Percentiles rank a stretch among this genome's conserved stretches.
Evolutionary conservation across 2,888 invertebrate genomes (phyloP).

Genomic region (Silvanus unidentatus): DNA sequence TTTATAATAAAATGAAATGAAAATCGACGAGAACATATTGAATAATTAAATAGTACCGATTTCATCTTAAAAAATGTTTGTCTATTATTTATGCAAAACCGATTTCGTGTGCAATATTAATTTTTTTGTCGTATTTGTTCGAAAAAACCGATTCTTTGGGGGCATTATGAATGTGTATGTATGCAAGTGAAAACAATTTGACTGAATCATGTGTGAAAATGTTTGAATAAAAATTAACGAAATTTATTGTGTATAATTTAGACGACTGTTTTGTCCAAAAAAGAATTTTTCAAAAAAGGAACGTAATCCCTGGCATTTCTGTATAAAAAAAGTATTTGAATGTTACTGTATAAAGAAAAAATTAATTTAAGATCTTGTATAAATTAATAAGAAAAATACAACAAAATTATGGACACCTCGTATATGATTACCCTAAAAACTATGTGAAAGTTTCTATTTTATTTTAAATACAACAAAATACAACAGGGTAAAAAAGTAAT

Average conservation of each 20-base stretch:
- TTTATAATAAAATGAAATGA: constrained; percentile 21
- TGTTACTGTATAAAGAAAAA: constrained; percentile 44
- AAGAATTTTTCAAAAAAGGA: constrained; percentile 41
- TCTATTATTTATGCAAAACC: background rate
- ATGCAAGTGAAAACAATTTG: too few species aligned
- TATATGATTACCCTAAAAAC: constrained; percentile 3
- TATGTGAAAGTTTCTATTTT: constrained; percentile 11
- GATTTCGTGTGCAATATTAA: constrained; percentile 17
- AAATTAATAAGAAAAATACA: too few species aligned
- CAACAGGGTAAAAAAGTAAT: constrained; percentile 40
- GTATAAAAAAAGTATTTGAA: constrained; percentile 41
- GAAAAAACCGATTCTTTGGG: constrained; percentile 8
- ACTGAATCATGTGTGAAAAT: background rate
- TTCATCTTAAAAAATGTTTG: constrained; percentile 18
- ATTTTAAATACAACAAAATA: constrained; percentile 18
- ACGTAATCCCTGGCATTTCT: constrained; percentile 47
- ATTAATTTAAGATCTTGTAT: constrained; percentile 21
- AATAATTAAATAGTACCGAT: constrained; percentile 22
- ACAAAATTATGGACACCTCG: too few species aligned
- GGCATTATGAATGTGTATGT: constrained; percentile 13
- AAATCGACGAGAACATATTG: too few species aligned
- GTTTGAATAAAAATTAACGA: constrained; percentile 2
- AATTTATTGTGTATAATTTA: constrained; percentile 20
- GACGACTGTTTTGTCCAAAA: constrained; percentile 22
- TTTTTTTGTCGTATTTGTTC: constrained; percentile 6